A percentile compares a stretch with the other conserved stretches of the same genome.
phyloP scores from a whole-genome alignment of 2,888 invertebrate genomes.

The Drosophila vallismaia region DNA sequence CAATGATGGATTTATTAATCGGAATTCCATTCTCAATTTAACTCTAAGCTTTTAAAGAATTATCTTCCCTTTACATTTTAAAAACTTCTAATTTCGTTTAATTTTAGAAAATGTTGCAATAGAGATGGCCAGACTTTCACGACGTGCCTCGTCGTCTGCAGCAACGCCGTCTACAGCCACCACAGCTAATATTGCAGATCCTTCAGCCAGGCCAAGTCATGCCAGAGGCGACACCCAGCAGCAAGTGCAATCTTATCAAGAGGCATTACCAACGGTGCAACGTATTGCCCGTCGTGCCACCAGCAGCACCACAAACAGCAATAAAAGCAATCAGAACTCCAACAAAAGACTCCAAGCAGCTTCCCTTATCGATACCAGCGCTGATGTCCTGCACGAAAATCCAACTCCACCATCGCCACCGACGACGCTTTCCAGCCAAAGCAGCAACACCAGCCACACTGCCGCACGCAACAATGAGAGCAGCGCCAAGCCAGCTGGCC shows the following conservation, averaged over 20 bases:
- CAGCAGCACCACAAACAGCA: conserved; percentile 25
- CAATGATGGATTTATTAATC: conserved; percentile 11
- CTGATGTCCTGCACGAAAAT: conserved; percentile 42
- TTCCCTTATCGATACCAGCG: conserved; percentile 60
- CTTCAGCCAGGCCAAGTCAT: conserved; percentile 29
- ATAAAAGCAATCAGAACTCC: conserved; percentile 17
- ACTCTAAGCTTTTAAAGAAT: too few relatives aligned
- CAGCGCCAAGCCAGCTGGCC: conserved; percentile 50
- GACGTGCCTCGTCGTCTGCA: conserved; percentile 82
- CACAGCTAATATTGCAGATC: conserved; percentile 44
- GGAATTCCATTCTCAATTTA: too few relatives aligned
- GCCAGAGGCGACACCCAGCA: conserved; percentile 38
- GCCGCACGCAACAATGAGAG: conserved; percentile 24
- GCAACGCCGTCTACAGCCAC: conserved; percentile 69
- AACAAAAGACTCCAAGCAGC: conserved; percentile 37
- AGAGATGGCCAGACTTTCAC: conserved; percentile 84
- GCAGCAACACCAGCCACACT: conserved; percentile 32
- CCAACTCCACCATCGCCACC: conserved; percentile 59
- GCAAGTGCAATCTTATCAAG: conserved; percentile 50
- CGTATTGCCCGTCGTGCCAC: conserved; percentile 32
- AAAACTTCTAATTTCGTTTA: background rate
- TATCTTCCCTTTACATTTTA: too few relatives aligned
- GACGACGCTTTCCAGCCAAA: conserved; percentile 49
- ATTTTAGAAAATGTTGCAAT: conserved; percentile 83
- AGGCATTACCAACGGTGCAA: too few relatives aligned